Conservation (phyloP, 2,113 vertebrate species). For the Thomomys bottae region DNA sequence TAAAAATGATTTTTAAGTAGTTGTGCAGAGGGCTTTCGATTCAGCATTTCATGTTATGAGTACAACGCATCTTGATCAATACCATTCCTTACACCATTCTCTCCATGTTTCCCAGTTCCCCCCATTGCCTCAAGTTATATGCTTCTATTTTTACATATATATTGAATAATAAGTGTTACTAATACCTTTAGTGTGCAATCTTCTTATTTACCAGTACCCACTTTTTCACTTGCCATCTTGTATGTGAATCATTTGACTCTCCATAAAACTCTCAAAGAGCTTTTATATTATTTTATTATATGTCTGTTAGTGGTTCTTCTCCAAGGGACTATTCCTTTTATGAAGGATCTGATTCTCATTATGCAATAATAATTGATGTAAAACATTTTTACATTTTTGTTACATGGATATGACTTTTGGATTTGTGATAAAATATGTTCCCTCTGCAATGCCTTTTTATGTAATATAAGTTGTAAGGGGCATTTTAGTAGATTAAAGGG, state of each 20-base stretch:
- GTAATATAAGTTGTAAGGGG: background rate
- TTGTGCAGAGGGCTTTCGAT: too few relatives aligned
- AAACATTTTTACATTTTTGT: background rate
- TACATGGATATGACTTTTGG: background rate
- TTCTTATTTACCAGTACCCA: background rate
- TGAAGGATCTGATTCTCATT: slow-evolving; percentile 1
- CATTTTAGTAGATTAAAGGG: background rate
- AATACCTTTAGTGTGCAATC: background rate
- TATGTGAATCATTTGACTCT: background rate
- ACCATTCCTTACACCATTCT: too few relatives aligned
- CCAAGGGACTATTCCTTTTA: background rate
- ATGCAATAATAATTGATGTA: background rate
- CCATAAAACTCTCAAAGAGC: background rate
- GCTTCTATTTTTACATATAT: too few relatives aligned
- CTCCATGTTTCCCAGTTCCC: too few relatives aligned
- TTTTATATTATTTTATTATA: background rate
- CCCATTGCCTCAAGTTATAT: too few relatives aligned
- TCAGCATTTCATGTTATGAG: too few relatives aligned
- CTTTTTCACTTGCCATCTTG: background rate
- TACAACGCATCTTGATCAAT: too few relatives aligned
- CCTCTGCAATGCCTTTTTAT: background rate
- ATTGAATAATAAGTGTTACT: too few relatives aligned
- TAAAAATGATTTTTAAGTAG: too few relatives aligned
- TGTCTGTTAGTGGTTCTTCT: background rate
- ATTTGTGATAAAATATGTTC: background rate